These are phyloP conservation scores for Tenthredo mesomela DNA, from an alignment of 2,888 invertebrate species.

Conservation along the genomic window DNA sequence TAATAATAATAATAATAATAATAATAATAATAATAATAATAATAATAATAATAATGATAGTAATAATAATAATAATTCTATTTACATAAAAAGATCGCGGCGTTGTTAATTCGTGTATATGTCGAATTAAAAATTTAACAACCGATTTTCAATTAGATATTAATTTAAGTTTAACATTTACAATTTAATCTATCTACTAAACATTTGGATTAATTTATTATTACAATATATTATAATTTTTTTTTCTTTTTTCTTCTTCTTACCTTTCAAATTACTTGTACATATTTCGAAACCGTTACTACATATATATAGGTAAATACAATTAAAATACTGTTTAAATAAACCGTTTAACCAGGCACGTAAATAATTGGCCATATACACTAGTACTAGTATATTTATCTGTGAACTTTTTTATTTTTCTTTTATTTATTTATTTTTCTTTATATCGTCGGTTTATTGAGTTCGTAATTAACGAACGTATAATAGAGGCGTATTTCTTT, in stretches of 20 bases:
- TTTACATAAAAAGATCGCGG: slow-evolving; percentile 14
- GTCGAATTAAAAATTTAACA: slow-evolving; percentile 23
- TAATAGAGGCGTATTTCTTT: background rate
- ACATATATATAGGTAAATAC: slow-evolving; percentile 43
- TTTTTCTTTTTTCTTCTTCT: too few relatives aligned
- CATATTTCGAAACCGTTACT: background rate
- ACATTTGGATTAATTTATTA: slow-evolving; percentile 1
- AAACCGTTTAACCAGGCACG: slow-evolving; percentile 64
- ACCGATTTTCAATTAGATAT: background rate
- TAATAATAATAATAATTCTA: slow-evolving; percentile 37
- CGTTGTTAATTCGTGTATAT: slow-evolving; percentile 25
- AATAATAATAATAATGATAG: slow-evolving; percentile 41
- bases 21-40: background rate
- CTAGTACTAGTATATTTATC: background rate
- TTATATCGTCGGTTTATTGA: slow-evolving; percentile 16
- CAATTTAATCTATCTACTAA: slow-evolving; percentile 5
- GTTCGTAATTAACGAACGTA: background rate
- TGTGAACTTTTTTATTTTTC: slow-evolving; percentile 1
- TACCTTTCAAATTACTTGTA: background rate
- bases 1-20: background rate
- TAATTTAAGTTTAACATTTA: background rate
- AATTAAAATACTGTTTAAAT: slow-evolving; percentile 56
- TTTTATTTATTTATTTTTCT: background rate
- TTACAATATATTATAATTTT: background rate
- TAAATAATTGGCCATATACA: slow-evolving; percentile 64